Evolutionary conservation across 2,888 invertebrate species (phyloP).

Genomic region (Polydrusus tereticollis): DNA sequence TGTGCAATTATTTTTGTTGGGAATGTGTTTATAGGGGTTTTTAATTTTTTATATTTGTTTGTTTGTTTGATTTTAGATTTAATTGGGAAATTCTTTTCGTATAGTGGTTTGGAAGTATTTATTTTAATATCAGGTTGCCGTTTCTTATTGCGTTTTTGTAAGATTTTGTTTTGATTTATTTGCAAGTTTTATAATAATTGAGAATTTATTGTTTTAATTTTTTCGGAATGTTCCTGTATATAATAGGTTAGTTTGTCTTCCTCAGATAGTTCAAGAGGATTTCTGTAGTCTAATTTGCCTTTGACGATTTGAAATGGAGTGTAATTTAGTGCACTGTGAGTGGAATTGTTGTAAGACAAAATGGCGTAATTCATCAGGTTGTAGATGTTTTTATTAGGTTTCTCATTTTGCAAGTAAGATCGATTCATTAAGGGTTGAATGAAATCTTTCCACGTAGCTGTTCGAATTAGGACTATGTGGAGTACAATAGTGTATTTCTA

Average conservation of each 20-base stretch:
- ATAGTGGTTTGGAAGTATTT: conserved; percentile 1
- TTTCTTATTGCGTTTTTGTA: conserved; percentile 14
- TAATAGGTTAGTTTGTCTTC: conserved; percentile 6
- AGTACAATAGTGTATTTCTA: conserved; percentile 20
- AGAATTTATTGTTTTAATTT: conserved; percentile 22
- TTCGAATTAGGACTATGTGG: conserved; percentile 25
- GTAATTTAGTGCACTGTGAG: conserved; percentile 19
- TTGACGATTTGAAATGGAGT: conserved; percentile 21
- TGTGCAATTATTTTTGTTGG: background rate
- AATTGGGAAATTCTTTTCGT: background rate
- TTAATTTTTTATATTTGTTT: conserved; percentile 1
- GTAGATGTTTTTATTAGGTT: background rate
- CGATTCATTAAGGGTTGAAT: background rate
- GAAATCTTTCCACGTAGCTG: too few relatives aligned
- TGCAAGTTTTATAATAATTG: background rate
- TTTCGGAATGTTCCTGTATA: conserved; percentile 22
- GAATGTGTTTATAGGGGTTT: background rate
- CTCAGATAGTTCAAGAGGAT: conserved; percentile 12
- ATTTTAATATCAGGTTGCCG: conserved; percentile 6
- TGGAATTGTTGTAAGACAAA: too few relatives aligned
- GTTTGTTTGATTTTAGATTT: background rate
- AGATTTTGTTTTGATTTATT: background rate
- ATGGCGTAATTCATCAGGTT: conserved; percentile 22
- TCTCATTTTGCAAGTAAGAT: conserved; percentile 12
- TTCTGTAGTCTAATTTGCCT: conserved; percentile 16